Evolutionary conservation across 1,140 invertebrate genomes (phyloP).

Genomic region (Pogonognathellus flavescens): DNA sequence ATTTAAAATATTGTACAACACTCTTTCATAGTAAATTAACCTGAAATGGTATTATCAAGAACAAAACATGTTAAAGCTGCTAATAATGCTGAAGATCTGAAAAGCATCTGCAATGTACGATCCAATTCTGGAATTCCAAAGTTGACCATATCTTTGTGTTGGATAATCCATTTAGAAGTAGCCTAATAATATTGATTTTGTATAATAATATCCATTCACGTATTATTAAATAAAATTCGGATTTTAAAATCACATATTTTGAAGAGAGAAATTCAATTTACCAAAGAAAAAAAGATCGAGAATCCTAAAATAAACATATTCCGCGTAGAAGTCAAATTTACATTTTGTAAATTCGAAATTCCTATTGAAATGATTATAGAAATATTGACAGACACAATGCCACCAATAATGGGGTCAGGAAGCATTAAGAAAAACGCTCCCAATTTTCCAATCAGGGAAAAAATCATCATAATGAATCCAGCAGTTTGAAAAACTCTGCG

Average conservation of each 20-base stretch:
- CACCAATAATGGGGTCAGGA: conserved; percentile 73
- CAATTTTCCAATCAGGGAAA: conserved; percentile 71
- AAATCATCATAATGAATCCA: conserved; percentile 70
- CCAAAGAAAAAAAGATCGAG: conserved; percentile 59
- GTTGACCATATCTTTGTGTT: background rate
- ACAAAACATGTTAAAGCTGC: background rate
- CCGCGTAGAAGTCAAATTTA: conserved; percentile 58
- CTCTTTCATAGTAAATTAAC: no score
- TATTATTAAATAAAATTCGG: no score
- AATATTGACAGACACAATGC: conserved; percentile 71
- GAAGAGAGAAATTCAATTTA: background rate
- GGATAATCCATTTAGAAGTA: background rate
- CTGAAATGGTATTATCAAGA: conserved; percentile 1
- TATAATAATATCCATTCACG: background rate
- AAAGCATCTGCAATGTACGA: background rate
- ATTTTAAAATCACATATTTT: background rate
- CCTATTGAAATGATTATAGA: conserved; percentile 70
- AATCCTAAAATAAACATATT: conserved; percentile 63
- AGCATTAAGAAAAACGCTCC: conserved; percentile 72
- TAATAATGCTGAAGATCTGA: background rate
- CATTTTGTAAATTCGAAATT: conserved; percentile 57
- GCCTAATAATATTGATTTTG: background rate
- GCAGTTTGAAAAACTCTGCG: conserved; percentile 71
- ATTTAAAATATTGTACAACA: no score
- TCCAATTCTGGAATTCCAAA: background rate